These are phyloP conservation scores for Potamilus streckersoni DNA, from an alignment of 1,140 invertebrate species.

Conservation along the genomic window DNA sequence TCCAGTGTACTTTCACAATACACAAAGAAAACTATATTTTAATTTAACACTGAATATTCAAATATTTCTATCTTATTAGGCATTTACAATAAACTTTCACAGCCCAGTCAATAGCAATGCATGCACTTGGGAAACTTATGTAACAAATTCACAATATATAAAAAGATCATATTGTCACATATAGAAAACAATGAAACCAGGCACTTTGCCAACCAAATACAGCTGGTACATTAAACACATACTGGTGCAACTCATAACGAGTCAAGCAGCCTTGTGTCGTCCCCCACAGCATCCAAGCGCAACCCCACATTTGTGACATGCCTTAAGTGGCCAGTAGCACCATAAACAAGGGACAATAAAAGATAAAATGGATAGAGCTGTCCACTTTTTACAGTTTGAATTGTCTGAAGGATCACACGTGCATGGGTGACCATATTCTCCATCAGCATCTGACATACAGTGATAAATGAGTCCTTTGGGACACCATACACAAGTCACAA, in stretches of 20 bases:
- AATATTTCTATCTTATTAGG: too few species aligned
- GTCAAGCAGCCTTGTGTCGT: conserved; percentile 76
- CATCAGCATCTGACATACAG: conserved; percentile 83
- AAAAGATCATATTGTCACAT: too few species aligned
- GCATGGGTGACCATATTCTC: conserved; percentile 71
- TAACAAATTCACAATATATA: too few species aligned
- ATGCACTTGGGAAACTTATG: too few species aligned
- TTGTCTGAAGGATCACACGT: conserved; percentile 67
- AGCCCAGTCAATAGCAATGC: too few species aligned
- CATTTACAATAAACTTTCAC: too few species aligned
- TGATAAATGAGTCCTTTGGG: conserved; percentile 92
- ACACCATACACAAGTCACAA: conserved; percentile 81
- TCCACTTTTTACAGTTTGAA: conserved; percentile 74
- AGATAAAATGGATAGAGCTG: conserved; percentile 86
- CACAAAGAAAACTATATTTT: too few species aligned
- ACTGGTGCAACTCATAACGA: background rate
- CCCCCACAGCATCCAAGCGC: conserved; percentile 85
- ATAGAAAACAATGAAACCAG: too few species aligned
- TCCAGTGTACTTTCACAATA: too few species aligned
- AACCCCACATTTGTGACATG: conserved; percentile 85
- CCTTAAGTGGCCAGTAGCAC: conserved; percentile 88
- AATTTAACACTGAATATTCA: too few species aligned
- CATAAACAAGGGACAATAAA: conserved; percentile 92
- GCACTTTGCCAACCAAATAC: too few species aligned
- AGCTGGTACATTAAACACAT: too few species aligned